Evolutionary conservation across 2,797 vertebrate genomes (phyloP).

Genomic region (Capromys pilorides): DNA sequence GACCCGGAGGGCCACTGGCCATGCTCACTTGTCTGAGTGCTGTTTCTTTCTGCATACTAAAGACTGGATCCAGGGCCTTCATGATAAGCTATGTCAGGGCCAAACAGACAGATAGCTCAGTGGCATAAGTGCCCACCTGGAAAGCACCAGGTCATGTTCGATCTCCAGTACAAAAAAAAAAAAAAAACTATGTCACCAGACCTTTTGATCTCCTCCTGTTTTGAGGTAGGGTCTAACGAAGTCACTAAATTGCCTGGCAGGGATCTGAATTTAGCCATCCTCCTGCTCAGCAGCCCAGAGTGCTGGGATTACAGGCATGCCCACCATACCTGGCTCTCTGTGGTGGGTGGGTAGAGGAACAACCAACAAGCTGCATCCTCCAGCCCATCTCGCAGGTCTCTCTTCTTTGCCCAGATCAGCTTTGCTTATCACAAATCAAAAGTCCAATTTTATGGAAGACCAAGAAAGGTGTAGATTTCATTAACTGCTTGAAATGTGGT

Average conservation of each 20-base stretch:
- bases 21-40: rapidly evolving
- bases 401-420: background rate
- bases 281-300: background rate
- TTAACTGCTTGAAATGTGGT: background rate
- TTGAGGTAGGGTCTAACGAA: background rate
- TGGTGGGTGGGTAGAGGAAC: background rate
- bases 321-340: background rate
- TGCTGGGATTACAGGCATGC: background rate
- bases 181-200: background rate
- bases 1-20: background rate
- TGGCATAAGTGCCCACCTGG: too few relatives aligned
- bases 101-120: too few relatives aligned
- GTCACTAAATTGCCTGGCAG: background rate
- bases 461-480: background rate
- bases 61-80: background rate
- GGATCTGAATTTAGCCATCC: background rate
- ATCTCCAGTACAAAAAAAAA: too few relatives aligned
- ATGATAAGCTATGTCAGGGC: background rate
- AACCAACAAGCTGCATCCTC: rapidly evolving
- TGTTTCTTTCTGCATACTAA: background rate
- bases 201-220: background rate
- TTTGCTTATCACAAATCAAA: background rate
- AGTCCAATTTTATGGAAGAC: background rate
- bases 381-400: background rate
- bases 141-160: too few relatives aligned